A percentile compares a stretch with the other conserved stretches of the same genome.
Conservation (phyloP, 2,113 vertebrate species). For the Pogona vitticeps region DNA sequence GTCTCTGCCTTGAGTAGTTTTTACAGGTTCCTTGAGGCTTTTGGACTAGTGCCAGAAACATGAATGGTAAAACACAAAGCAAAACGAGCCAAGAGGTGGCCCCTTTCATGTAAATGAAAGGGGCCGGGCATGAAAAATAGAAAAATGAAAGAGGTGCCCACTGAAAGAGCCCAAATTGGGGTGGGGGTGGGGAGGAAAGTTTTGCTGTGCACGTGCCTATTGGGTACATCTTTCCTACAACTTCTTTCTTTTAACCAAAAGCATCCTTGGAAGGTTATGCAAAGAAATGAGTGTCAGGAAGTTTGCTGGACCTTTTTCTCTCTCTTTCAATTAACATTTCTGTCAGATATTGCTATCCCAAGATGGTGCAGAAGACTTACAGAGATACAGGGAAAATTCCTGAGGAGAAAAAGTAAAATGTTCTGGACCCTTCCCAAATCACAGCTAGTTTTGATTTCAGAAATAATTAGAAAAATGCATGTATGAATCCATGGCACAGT, state of each 20-base stretch:
- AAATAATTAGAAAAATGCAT: neutral
- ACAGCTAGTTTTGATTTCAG: conserved; percentile 5
- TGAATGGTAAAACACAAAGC: too few relatives aligned
- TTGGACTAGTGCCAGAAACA: too few relatives aligned
- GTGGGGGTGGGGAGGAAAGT: too few relatives aligned
- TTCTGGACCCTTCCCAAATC: too few relatives aligned
- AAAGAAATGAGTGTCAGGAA: neutral
- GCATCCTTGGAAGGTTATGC: neutral
- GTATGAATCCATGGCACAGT: neutral
- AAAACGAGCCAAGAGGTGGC: too few relatives aligned
- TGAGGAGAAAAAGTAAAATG: neutral
- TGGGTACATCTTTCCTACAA: neutral
- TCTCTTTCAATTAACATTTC: neutral
- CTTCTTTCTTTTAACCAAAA: neutral
- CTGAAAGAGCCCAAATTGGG: too few relatives aligned
- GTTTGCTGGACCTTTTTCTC: neutral
- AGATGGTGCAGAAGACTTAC: neutral
- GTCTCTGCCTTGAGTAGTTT: too few relatives aligned
- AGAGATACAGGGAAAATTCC: neutral
- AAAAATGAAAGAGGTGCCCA: too few relatives aligned
- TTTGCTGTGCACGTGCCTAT: too few relatives aligned
- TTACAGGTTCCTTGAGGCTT: too few relatives aligned
- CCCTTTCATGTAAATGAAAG: too few relatives aligned
- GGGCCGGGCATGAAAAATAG: too few relatives aligned
- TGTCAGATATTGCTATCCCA: neutral